Evolutionary conservation across 2,888 invertebrate genomes (phyloP).

Genomic region (Phyllotreta striolata): DNA sequence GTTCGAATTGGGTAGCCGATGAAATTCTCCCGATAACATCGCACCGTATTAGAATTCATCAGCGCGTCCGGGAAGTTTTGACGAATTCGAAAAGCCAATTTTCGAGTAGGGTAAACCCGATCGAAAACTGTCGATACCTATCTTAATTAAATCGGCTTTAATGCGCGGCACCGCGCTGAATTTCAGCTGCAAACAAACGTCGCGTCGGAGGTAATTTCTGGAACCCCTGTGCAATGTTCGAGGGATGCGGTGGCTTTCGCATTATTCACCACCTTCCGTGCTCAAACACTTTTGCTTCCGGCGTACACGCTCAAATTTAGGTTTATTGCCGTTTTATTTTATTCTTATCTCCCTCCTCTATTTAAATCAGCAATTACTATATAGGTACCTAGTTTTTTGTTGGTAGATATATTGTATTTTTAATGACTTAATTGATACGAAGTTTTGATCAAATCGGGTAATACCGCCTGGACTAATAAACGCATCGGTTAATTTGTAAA

Average conservation of each 20-base stretch:
- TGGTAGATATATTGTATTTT: too few relatives aligned
- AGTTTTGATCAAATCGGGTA: too few relatives aligned
- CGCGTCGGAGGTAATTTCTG: constrained; percentile 19
- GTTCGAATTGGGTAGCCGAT: constrained; percentile 29
- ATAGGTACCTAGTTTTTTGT: too few relatives aligned
- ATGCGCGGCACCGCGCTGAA: neutral
- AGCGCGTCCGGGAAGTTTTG: too few relatives aligned
- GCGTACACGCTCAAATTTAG: constrained; percentile 37
- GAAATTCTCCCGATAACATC: constrained; percentile 3
- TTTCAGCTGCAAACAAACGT: constrained; percentile 15
- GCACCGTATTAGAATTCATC: too few relatives aligned
- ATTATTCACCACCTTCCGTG: constrained; percentile 39
- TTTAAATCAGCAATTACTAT: too few relatives aligned
- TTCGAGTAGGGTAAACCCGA: too few relatives aligned
- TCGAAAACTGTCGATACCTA: constrained; percentile 1
- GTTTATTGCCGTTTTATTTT: constrained; percentile 29
- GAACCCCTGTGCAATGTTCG: constrained; percentile 17
- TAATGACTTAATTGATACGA: too few relatives aligned
- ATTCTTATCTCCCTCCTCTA: neutral
- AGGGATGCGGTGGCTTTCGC: constrained; percentile 23
- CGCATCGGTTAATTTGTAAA: constrained; percentile 8
- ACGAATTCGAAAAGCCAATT: too few relatives aligned
- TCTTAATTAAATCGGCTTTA: constrained; percentile 10
- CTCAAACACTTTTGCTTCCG: constrained; percentile 39
- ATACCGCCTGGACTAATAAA: neutral